Conservation (phyloP, 2,113 vertebrate genomes). For the Thalassoma bifasciatum region DNA sequence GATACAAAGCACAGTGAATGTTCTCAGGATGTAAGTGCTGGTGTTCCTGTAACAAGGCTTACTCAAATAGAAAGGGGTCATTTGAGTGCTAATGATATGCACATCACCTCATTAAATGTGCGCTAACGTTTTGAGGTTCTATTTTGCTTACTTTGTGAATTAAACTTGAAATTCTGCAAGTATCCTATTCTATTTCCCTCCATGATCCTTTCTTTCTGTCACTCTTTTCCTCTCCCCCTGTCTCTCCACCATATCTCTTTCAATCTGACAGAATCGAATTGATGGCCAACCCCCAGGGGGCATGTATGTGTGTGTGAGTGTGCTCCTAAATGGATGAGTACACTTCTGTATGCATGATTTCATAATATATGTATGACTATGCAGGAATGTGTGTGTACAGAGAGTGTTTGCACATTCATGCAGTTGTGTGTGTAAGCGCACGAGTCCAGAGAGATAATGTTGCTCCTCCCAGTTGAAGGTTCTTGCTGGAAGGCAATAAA, state of each 20-base stretch:
- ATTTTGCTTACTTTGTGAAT: neutral
- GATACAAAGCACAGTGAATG: neutral
- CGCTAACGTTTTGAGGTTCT: neutral
- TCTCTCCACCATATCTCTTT: constrained; percentile 36
- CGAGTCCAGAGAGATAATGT: constrained; percentile 64
- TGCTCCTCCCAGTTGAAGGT: constrained; percentile 74
- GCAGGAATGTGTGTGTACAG: neutral
- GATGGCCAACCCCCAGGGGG: constrained; percentile 38
- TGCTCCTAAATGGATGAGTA: constrained; percentile 1
- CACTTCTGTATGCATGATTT: constrained; percentile 46
- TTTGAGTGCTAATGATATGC: neutral
- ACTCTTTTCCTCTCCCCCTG: constrained; percentile 1
- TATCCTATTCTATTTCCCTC: constrained; percentile 14
- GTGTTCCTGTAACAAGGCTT: neutral
- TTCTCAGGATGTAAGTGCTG: neutral
- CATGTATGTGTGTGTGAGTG: neutral
- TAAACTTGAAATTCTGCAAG: neutral
- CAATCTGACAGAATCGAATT: constrained; percentile 70
- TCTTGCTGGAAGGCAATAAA: constrained; percentile 80
- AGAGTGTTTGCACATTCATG: neutral
- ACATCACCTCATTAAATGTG: neutral
- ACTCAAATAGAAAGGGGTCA: neutral
- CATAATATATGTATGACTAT: constrained; percentile 23
- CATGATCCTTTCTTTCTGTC: constrained; percentile 25
- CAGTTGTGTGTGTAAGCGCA: constrained; percentile 39